Conservation (phyloP, 1,140 invertebrate genomes). For the Leptinotarsa texana region DNA sequence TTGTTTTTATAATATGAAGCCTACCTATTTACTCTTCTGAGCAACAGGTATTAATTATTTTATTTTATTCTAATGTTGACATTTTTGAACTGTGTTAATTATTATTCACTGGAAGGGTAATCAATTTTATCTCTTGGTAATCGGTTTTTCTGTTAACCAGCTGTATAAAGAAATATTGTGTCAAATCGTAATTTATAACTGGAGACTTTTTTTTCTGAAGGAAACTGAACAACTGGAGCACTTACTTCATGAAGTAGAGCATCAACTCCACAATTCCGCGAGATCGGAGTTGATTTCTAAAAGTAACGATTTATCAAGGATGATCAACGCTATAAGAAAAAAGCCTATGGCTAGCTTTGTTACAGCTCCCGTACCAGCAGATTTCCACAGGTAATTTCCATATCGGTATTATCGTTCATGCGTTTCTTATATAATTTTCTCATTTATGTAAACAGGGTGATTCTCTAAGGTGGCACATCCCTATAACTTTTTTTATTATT, state of each 20-base stretch:
- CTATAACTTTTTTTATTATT: no score
- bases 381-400: conserved; percentile 78
- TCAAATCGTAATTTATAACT: no score
- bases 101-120: no score
- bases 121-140: neutral
- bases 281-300: conserved; percentile 80
- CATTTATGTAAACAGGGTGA: no score
- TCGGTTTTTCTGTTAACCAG: no score
- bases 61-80: neutral
- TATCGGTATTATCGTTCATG: neutral
- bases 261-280: conserved; percentile 73
- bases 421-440: neutral
- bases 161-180: no score
- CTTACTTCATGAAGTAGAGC: conserved; percentile 81
- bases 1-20: neutral
- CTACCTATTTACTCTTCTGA: neutral
- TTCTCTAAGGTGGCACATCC: no score
- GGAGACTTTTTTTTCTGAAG: conserved; percentile 7
- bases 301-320: conserved; percentile 75
- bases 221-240: conserved; percentile 83
- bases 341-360: conserved; percentile 88
- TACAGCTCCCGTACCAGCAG: conserved; percentile 81
- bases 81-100: neutral
- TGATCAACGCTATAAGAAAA: conserved; percentile 79
- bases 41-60: neutral